Percentiles rank a stretch among this genome's conserved stretches.
Evolutionary conservation across 2,113 vertebrate species (phyloP).

Genomic region (Nannospalax galili): DNA sequence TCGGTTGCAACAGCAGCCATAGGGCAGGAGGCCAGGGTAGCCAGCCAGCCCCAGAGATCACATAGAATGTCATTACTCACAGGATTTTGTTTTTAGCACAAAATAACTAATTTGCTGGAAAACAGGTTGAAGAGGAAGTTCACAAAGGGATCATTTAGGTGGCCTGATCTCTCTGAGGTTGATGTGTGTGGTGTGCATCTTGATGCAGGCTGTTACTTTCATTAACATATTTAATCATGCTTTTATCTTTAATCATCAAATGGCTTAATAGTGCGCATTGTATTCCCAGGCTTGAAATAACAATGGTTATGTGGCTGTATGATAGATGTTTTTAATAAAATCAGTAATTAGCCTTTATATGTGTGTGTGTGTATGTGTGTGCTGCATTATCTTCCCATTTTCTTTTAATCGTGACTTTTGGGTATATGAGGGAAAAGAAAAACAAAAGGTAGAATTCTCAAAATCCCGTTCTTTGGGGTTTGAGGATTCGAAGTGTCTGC

Average conservation of each 20-base stretch:
- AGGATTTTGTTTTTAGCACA: conserved; percentile 36
- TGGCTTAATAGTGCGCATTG: conserved; percentile 77
- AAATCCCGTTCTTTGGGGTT: neutral
- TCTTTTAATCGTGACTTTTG: conserved; percentile 81
- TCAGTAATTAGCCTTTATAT: conserved; percentile 84
- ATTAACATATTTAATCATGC: conserved; percentile 85
- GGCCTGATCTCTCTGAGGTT: neutral
- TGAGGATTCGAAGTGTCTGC: neutral
- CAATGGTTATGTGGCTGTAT: conserved; percentile 74
- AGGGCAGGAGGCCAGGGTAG: conserved; percentile 53
- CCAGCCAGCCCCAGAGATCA: neutral
- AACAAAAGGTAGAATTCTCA: conserved; percentile 36
- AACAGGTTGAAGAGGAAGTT: conserved; percentile 26
- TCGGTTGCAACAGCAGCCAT: neutral
- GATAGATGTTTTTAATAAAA: conserved; percentile 89
- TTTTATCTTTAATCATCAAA: conserved; percentile 85
- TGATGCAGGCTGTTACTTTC: conserved; percentile 64
- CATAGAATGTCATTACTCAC: conserved; percentile 21
- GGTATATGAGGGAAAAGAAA: conserved; percentile 50
- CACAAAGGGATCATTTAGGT: conserved; percentile 55
- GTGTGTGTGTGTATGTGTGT: conserved; percentile 28
- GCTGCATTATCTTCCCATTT: conserved; percentile 68
- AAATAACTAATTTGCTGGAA: conserved; percentile 37
- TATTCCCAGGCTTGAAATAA: conserved; percentile 82
- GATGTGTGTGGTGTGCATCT: neutral